These are phyloP conservation scores for Cryptotermes secundus DNA, from an alignment of 1,140 invertebrate species.

Conservation along the genomic window DNA sequence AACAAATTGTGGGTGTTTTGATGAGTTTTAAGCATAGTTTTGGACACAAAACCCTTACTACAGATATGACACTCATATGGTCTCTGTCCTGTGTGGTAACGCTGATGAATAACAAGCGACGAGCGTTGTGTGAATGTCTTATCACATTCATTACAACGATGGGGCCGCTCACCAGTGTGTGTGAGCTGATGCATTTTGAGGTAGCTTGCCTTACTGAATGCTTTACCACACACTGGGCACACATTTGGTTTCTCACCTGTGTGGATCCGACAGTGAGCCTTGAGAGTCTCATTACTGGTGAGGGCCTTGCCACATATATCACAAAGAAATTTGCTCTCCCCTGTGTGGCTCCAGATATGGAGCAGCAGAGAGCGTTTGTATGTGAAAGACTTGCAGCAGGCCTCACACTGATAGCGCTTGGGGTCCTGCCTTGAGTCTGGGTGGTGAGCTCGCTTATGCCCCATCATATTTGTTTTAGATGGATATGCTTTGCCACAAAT, in stretches of 20 bases:
- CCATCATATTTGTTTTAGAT: constrained; percentile 46
- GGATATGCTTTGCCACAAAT: constrained; percentile 44
- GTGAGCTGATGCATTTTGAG: constrained; percentile 62
- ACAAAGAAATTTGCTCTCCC: constrained; percentile 61
- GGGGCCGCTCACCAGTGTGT: constrained; percentile 68
- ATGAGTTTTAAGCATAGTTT: constrained; percentile 40
- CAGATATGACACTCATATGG: constrained; percentile 37
- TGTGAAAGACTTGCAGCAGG: constrained; percentile 70
- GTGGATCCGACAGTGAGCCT: constrained; percentile 59
- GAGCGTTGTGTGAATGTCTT: constrained; percentile 38
- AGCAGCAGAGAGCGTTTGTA: constrained; percentile 46
- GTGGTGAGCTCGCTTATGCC: constrained; percentile 57
- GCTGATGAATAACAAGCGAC: constrained; percentile 35
- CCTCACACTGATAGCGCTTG: constrained; percentile 68
- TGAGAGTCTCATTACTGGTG: constrained; percentile 50
- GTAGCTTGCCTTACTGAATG: constrained; percentile 62
- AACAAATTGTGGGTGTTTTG: constrained; percentile 37
- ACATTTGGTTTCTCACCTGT: constrained; percentile 55
- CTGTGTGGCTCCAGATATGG: constrained; percentile 62
- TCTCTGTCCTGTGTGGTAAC: constrained; percentile 44
- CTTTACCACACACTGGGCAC: constrained; percentile 54
- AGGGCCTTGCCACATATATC: constrained; percentile 63
- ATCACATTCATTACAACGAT: constrained; percentile 42
- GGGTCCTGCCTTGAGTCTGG: constrained; percentile 52
- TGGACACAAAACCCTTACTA: constrained; percentile 49